Conservation (phyloP, 2,888 invertebrate genomes). For the Rotaria sp. region DNA sequence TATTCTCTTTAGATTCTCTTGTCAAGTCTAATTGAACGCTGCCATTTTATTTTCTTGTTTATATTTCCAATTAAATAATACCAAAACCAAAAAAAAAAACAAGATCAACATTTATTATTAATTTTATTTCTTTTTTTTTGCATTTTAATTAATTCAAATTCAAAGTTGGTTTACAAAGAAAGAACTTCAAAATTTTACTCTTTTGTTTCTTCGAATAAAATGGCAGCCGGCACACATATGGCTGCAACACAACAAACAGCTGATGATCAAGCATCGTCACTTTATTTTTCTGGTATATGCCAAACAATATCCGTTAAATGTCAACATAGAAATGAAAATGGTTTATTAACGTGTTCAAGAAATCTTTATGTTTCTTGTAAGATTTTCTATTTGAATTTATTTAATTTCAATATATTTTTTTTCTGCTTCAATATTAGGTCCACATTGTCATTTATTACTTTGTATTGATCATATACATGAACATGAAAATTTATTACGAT, state of each 20-base stretch:
- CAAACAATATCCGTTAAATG: constrained; percentile 28
- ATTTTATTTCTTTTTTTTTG: background rate
- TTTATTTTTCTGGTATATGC: constrained; percentile 29
- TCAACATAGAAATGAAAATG: constrained; percentile 18
- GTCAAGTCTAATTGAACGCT: background rate
- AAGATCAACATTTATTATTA: background rate
- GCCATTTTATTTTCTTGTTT: background rate
- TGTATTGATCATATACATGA: constrained; percentile 25
- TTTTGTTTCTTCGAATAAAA: background rate
- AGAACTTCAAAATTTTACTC: background rate
- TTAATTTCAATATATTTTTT: too few relatives aligned
- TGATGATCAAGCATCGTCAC: background rate
- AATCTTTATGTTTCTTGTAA: constrained; percentile 24
- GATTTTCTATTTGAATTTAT: background rate
- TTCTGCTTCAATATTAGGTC: background rate
- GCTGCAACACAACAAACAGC: constrained; percentile 2
- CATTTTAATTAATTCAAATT: constrained; percentile 5
- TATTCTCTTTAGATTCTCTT: background rate
- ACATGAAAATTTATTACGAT: constrained; percentile 24
- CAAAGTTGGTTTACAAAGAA: too few relatives aligned
- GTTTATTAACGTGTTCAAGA: constrained; percentile 21
- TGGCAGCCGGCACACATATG: background rate
- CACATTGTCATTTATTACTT: constrained; percentile 25
- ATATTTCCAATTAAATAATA: background rate
- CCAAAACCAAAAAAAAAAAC: background rate